Evolutionary conservation across 2,113 vertebrate species (phyloP).

Genomic region (Rhinolophus sinicus): DNA sequence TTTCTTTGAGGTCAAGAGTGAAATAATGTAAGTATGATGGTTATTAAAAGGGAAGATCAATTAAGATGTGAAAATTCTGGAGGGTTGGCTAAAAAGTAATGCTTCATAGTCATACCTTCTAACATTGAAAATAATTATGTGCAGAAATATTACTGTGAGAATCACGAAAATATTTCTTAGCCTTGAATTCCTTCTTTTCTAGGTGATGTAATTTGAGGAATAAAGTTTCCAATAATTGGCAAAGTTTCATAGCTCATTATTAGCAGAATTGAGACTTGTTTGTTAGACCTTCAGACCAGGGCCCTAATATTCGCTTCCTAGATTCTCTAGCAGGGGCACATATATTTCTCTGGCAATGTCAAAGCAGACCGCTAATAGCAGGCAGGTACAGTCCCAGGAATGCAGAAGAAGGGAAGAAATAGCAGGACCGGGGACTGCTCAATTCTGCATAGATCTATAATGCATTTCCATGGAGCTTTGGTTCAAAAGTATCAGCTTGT

Average conservation of each 20-base stretch:
- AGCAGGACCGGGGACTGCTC: no score
- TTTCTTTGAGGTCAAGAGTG: neutral
- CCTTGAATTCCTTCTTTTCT: neutral
- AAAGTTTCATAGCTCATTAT: neutral
- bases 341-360: rapidly evolving
- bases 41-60: neutral
- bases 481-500: neutral
- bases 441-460: neutral
- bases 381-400: neutral
- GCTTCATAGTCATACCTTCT: neutral
- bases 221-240: neutral
- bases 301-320: rapidly evolving
- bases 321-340: neutral
- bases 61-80: neutral
- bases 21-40: neutral
- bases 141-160: neutral
- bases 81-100: neutral
- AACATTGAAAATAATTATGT: neutral
- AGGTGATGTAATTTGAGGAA: neutral
- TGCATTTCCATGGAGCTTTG: neutral
- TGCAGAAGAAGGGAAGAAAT: neutral
- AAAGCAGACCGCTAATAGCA: neutral
- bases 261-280: neutral
- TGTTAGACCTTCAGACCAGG: neutral
- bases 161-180: neutral